Base-by-base conservation (phyloP, 2,113 vertebrate species). In the Gadus macrocephalus region DNA sequence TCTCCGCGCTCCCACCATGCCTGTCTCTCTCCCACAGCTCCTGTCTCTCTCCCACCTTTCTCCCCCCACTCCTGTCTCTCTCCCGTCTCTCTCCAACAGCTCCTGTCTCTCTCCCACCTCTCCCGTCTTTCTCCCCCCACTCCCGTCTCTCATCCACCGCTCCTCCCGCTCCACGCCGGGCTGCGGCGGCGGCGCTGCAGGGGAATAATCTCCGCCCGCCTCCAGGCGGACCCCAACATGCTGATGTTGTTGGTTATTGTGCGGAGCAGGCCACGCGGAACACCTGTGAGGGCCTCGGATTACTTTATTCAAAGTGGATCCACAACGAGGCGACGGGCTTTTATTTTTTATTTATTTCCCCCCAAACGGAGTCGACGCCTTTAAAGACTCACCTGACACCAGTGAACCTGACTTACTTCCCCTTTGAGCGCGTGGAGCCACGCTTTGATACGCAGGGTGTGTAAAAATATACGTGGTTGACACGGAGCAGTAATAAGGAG, bases 401-500 rank as follows among this genome's bases (percentile, higher is more conserved):
- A 84, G 87, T 82, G 73, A 86, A 85, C 68, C 72, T 83, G 71
- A 75, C 71, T 77, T 56, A 16, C 15, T 56, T 3, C 16, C 4
- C 65, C 80, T 63, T 68, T 73, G 73, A 81, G 74, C 38, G 71
- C 74, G 60, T 67, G 62, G 70, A 80, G 68, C 66, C 64, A 27
- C 72, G 66, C 81, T 83, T 89, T 86, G 83, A 86, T 80, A 89
- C 82, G 79, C 85, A 87, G 85, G 87, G 38, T 42, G 38, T 88
- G 84, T 88, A 91, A 89, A 90, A 91, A 91, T 91, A 92, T 73
- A 88, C 78, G 86, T 78, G 76, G 76, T 82, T 71, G 80, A 86
- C 81, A 74, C 62, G 64, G 72, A 68, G 85, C 77, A 76, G 80
- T 89, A 86, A 87, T 78, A 83, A 84, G 79, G 85, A 86, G 67